phyloP scores from a whole-genome alignment of 2,113 vertebrate species.

The Smithornis capensis region DNA sequence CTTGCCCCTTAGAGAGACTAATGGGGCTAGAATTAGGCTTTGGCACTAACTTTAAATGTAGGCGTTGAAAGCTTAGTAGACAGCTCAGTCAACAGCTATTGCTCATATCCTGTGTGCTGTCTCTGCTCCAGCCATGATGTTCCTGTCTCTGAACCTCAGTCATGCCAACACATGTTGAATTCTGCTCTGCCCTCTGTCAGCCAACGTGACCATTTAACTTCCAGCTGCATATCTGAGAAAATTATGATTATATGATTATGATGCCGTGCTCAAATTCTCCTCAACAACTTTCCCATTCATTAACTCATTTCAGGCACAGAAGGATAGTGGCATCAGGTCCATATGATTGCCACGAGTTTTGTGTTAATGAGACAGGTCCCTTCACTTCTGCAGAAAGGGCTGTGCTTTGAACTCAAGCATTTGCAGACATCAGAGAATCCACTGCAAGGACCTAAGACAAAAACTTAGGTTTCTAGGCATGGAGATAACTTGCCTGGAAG shows the following conservation, averaged over 20 bases:
- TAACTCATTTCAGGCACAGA: not conserved
- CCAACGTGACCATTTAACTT: not conserved
- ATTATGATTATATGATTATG: not conserved
- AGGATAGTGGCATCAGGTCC: not conserved
- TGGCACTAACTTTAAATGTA: not conserved
- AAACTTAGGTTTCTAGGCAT: not conserved
- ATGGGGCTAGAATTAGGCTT: not conserved
- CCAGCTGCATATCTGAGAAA: not conserved
- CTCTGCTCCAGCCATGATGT: not conserved
- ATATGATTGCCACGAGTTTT: not conserved
- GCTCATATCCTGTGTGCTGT: not conserved
- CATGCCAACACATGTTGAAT: not conserved
- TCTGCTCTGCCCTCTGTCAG: not conserved
- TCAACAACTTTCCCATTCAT: not conserved
- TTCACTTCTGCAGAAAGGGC: not conserved
- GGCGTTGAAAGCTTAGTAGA: not conserved
- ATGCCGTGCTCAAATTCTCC: not conserved
- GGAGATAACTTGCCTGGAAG: not conserved
- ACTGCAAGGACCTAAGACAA: not conserved
- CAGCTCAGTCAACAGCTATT: not conserved
- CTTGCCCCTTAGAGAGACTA: not conserved
- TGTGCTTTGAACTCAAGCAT: not conserved
- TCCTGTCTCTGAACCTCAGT: not conserved
- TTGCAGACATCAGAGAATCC: not conserved
- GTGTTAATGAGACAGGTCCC: not conserved